Percentiles rank a stretch among this genome's conserved stretches.
phyloP scores from a whole-genome alignment of 2,888 invertebrate species.

The Aleiodes alternator region DNA sequence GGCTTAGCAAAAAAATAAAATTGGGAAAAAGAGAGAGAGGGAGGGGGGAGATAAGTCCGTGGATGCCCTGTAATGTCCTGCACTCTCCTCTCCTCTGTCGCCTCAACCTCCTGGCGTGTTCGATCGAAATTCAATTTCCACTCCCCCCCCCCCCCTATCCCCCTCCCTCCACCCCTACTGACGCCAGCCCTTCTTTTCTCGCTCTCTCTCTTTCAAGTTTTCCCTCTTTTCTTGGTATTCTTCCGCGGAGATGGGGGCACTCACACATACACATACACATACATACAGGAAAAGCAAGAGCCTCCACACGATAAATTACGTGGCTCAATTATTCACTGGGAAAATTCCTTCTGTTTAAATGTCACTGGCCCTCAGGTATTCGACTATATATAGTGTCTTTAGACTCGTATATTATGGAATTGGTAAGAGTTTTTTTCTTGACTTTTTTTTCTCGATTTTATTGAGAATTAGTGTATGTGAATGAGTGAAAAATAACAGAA shows the following conservation, averaged over 20 bases:
- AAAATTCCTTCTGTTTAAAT: constrained; percentile 62
- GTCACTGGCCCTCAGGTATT: background rate
- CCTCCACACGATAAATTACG: constrained; percentile 72
- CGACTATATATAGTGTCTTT: background rate
- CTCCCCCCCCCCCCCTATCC: constrained; percentile 65
- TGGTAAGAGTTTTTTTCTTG: background rate
- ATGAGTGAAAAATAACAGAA: no score
- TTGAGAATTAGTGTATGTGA: background rate
- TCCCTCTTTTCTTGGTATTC: constrained; percentile 43
- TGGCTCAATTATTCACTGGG: constrained; percentile 72
- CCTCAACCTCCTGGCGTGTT: constrained; percentile 65
- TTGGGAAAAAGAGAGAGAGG: background rate
- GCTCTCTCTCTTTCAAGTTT: constrained; percentile 20
- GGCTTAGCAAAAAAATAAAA: constrained; percentile 54
- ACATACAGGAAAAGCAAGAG: constrained; percentile 63
- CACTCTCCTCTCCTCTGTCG: constrained; percentile 55
- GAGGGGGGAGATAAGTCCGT: constrained; percentile 39
- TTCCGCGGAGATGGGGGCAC: constrained; percentile 16
- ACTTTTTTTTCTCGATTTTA: constrained; percentile 17
- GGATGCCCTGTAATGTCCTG: constrained; percentile 69
- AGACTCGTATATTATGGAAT: background rate
- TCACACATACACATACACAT: background rate
- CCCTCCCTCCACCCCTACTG: constrained; percentile 46
- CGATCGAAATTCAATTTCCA: constrained; percentile 75
- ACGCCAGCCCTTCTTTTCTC: constrained; percentile 50